Evolutionary conservation across 2,888 invertebrate species (phyloP).

Genomic region (Aphidius colemani): DNA sequence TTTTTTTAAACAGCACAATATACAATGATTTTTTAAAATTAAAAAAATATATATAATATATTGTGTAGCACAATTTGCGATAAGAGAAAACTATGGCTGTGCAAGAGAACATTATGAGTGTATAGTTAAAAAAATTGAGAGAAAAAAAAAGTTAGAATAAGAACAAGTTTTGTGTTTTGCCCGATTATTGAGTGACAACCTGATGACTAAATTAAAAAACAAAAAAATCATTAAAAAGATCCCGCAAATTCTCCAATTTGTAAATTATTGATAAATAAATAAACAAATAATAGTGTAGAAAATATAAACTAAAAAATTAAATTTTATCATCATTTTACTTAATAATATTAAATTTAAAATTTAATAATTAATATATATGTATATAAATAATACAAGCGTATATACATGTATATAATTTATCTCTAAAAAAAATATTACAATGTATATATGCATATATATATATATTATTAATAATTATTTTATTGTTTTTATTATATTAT

Average conservation of each 20-base stretch:
- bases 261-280: slow-evolving; percentile 54
- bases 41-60: too few relatives aligned
- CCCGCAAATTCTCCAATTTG: slow-evolving; percentile 44
- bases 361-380: slow-evolving; percentile 51
- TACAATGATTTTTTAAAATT: too few relatives aligned
- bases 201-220: slow-evolving; percentile 6
- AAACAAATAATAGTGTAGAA: slow-evolving; percentile 13
- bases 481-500: slow-evolving; percentile 45
- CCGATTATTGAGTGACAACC: slow-evolving; percentile 23
- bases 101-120: slow-evolving; percentile 59
- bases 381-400: slow-evolving; percentile 43
- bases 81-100: slow-evolving; percentile 56
- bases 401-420: slow-evolving; percentile 42
- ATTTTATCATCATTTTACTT: slow-evolving; percentile 56
- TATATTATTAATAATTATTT: slow-evolving; percentile 29
- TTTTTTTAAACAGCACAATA: too few relatives aligned
- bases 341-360: slow-evolving; percentile 53
- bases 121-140: slow-evolving; percentile 49
- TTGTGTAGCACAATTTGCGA: slow-evolving; percentile 17
- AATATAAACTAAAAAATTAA: slow-evolving; percentile 7
- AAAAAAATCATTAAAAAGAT: slow-evolving; percentile 25
- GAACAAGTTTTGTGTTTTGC: slow-evolving; percentile 48
- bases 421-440: slow-evolving; percentile 19
- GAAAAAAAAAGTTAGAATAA: slow-evolving; percentile 45
- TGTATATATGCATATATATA: slow-evolving; percentile 41